A percentile compares a stretch with the other conserved stretches of the same genome.
phyloP scores from a whole-genome alignment of 2,113 vertebrate species.

The Budorcas taxicolor region DNA sequence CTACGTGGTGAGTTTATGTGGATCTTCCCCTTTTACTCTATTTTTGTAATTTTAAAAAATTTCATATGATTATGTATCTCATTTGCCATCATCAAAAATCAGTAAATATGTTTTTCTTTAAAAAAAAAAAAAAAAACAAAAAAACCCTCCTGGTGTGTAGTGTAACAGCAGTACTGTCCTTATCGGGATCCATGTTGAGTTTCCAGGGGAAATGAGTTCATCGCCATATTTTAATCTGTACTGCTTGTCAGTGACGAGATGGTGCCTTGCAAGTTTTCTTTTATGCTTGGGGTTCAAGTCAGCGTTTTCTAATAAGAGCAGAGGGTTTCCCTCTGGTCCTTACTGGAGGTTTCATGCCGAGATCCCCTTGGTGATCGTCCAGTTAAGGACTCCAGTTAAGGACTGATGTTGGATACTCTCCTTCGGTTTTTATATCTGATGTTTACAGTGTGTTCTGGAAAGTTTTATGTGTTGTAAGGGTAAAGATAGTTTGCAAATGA shows the following conservation, averaged over 20 bases:
- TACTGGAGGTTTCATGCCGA: neutral
- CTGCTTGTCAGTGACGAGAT: neutral
- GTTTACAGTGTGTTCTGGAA: neutral
- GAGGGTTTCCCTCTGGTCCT: neutral
- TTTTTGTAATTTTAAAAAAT: neutral
- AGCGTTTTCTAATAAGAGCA: neutral
- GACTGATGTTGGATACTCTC: neutral
- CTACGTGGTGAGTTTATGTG: neutral
- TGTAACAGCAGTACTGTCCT: neutral
- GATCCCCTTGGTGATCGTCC: neutral
- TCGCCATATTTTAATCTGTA: accelerated
- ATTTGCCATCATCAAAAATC: neutral
- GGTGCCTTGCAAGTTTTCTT: neutral
- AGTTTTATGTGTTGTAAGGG: neutral
- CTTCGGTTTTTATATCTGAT: neutral
- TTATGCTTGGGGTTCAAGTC: neutral
- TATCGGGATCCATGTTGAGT: accelerated
- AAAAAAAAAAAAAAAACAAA: neutral
- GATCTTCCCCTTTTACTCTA: neutral
- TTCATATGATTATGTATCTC: neutral
- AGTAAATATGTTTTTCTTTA: neutral
- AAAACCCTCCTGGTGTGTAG: accelerated
- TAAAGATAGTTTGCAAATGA: neutral
- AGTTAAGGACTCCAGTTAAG: neutral
- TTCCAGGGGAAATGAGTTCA: neutral